Evolutionary conservation across 2,113 vertebrate genomes (phyloP).

Genomic region (Protobothrops flavoviridis): DNA sequence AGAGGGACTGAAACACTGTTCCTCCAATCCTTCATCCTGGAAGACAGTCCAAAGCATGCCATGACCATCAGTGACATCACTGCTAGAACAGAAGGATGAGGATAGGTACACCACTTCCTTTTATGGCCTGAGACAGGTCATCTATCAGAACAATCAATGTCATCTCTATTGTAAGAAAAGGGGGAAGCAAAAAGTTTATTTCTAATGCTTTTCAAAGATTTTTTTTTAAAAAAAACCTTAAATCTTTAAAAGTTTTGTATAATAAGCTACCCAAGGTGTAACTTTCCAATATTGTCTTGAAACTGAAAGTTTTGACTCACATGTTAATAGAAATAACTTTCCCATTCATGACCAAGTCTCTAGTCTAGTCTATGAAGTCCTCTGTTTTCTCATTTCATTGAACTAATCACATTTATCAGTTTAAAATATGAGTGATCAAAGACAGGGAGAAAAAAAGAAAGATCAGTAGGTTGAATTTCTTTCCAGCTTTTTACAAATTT

Average conservation of each 20-base stretch:
- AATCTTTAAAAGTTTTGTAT: background rate
- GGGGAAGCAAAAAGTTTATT: background rate
- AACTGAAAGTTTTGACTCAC: background rate
- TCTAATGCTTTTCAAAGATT: background rate
- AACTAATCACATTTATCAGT: background rate
- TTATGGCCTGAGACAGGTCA: background rate
- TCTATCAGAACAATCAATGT: background rate
- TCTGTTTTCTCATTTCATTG: background rate
- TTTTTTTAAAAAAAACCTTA: background rate
- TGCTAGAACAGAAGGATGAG: background rate
- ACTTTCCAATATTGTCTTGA: background rate
- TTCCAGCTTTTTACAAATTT: background rate
- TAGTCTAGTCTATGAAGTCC: background rate
- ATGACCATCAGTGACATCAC: background rate
- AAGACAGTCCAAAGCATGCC: background rate
- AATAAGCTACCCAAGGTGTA: background rate
- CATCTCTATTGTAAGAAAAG: background rate
- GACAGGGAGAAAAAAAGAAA: background rate
- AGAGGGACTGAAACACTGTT: background rate
- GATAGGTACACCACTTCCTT: background rate
- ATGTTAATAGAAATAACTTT: background rate
- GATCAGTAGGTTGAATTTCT: background rate
- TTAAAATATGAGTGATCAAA: background rate
- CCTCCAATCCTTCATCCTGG: background rate
- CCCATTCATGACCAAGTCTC: background rate